Percentiles rank a stretch among this genome's conserved stretches.
Evolutionary conservation across 2,888 invertebrate genomes (phyloP).

Genomic region (Drosophila maculinotata): DNA sequence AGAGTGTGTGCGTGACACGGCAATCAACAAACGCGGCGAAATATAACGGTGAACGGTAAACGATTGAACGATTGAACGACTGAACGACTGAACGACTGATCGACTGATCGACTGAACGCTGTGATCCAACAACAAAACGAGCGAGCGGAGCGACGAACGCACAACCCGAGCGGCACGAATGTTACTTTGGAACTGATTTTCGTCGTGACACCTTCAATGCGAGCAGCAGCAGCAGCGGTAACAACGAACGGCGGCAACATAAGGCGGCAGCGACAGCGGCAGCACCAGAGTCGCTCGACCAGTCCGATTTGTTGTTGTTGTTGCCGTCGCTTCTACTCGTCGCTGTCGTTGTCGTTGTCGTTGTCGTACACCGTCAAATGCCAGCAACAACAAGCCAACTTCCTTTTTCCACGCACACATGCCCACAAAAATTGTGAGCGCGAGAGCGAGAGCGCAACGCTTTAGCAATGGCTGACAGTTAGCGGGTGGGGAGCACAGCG

Average conservation of each 20-base stretch:
- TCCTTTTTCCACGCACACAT: slow-evolving; percentile 36
- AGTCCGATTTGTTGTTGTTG: slow-evolving; percentile 59
- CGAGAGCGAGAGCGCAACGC: slow-evolving; percentile 42
- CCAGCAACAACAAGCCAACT: slow-evolving; percentile 38
- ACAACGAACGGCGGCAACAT: slow-evolving; percentile 21
- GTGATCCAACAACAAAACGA: slow-evolving; percentile 62
- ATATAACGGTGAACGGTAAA: slow-evolving; percentile 56
- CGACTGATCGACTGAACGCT: slow-evolving; percentile 28
- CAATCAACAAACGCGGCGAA: slow-evolving; percentile 66
- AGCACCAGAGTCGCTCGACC: slow-evolving; percentile 76
- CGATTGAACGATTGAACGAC: too few relatives aligned
- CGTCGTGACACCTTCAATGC: slow-evolving; percentile 76
- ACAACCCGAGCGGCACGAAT: slow-evolving; percentile 84
- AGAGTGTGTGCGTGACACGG: slow-evolving; percentile 48
- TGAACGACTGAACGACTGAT: too few relatives aligned
- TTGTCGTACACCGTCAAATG: slow-evolving; percentile 25
- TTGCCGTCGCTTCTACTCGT: slow-evolving; percentile 27
- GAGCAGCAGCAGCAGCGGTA: slow-evolving; percentile 49
- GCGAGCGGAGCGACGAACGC: slow-evolving; percentile 75
- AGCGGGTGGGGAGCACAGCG: too few relatives aligned
- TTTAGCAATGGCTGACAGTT: slow-evolving; percentile 71
- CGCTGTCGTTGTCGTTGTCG: slow-evolving; percentile 1
- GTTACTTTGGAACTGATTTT: slow-evolving; percentile 84
- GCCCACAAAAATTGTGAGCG: too few relatives aligned
- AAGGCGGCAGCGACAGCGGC: slow-evolving; percentile 42